Conservation (phyloP, 2,113 vertebrate genomes). For the Oncorhynchus masou region DNA sequence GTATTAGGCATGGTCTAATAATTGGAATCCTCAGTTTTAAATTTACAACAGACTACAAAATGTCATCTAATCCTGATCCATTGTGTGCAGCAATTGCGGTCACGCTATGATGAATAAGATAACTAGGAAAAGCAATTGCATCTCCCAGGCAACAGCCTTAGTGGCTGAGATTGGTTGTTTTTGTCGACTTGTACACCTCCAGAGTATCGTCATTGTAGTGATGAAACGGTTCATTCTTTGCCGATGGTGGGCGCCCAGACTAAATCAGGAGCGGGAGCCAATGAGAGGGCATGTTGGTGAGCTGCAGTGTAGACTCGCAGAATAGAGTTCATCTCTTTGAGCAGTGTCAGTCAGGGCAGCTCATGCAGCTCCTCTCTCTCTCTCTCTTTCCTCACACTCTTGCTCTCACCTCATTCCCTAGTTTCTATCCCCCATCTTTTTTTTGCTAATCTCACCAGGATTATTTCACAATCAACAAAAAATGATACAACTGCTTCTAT, state of each 20-base stretch:
- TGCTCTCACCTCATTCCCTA: not conserved
- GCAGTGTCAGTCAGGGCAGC: conserved; percentile 40
- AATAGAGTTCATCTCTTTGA: conserved; percentile 68
- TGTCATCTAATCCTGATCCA: too few species aligned
- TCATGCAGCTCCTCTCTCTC: conserved; percentile 24
- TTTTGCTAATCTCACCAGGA: not conserved
- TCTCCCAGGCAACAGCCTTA: not conserved
- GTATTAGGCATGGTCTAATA: too few species aligned
- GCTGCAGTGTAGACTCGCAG: conserved; percentile 36
- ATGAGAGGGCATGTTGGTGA: conserved; percentile 37
- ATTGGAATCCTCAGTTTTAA: too few species aligned
- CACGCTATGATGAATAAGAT: too few species aligned
- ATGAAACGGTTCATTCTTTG: conserved; percentile 31
- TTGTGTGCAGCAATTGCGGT: too few species aligned
- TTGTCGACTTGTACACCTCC: not conserved
- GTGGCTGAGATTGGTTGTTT: conserved; percentile 17
- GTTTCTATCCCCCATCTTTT: conserved; percentile 5
- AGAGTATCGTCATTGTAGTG: not conserved
- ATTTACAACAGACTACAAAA: too few species aligned
- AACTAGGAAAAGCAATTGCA: too few species aligned
- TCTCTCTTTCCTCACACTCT: conserved; percentile 1
- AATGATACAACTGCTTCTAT: too few species aligned
- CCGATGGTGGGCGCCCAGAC: conserved; percentile 42
- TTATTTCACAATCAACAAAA: not conserved
- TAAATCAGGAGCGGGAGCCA: conserved; percentile 50